Conservation (phyloP, 2,888 invertebrate genomes). For the Drosophila seclusa region DNA sequence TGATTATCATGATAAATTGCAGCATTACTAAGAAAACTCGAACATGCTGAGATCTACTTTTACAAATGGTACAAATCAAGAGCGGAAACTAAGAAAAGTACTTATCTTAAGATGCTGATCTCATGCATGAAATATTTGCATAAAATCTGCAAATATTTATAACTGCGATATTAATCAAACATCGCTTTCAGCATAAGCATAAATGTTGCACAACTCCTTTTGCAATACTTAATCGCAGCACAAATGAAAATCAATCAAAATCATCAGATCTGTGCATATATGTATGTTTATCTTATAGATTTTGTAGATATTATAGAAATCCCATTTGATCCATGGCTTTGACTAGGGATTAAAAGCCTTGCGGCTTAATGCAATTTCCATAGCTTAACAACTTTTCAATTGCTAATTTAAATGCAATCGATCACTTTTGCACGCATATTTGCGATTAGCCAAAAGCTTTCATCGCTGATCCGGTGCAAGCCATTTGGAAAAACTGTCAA, state of each 20-base stretch:
- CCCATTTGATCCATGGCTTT: neutral
- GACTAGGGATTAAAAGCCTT: neutral
- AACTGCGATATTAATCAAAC: neutral
- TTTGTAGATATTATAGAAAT: neutral
- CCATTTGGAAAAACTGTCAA: constrained; percentile 61
- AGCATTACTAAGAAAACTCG: constrained; percentile 6
- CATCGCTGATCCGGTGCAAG: constrained; percentile 33
- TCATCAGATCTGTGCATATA: neutral
- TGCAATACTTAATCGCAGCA: neutral
- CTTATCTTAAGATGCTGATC: neutral
- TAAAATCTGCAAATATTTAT: neutral
- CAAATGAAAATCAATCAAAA: neutral
- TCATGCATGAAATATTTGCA: neutral
- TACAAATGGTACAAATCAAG: neutral
- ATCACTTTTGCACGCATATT: constrained; percentile 19
- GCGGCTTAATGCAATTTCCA: neutral
- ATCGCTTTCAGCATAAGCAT: neutral
- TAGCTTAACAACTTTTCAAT: constrained; percentile 6
- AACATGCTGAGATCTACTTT: neutral
- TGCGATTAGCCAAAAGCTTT: constrained; percentile 43
- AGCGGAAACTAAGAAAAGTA: constrained; percentile 4
- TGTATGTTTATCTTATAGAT: neutral
- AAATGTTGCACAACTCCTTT: neutral
- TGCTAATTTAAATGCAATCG: constrained; percentile 25
- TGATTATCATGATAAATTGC: constrained; percentile 24